Evolutionary conservation across 2,797 vertebrate genomes (phyloP), one percentile per base, ranked within the genome.

Genomic region (Myotis vivesi): DNA sequence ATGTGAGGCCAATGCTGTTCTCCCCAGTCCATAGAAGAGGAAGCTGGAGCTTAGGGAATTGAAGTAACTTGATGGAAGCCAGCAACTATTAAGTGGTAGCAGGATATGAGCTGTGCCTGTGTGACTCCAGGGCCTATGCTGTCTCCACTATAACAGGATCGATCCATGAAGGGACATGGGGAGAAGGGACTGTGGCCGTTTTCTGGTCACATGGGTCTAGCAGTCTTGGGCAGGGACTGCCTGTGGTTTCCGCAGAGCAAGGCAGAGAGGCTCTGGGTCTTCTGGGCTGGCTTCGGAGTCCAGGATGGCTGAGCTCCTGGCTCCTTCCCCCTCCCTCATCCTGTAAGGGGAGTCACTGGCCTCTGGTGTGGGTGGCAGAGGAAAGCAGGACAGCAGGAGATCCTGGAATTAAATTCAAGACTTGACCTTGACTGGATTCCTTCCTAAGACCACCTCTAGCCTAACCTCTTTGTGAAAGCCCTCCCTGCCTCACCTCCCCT

Each of bases 391-490:
- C 81, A 49, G 80, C 8, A 20, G 72, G 83, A 92, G 64, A 83
- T 90, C 91, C 75, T 73, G 83, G 64, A 93, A 66, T 86, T 86
- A 94, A 82, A 87, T 88, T 75, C 49, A 76, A 93, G 71, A 83
- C 12, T 11, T 57, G 69, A 66, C 53, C 81, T 83, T 90, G 80
- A 46, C 33, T 36, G 30, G 36, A 11, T 81, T 95, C 73, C 51
- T 93, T 84, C 71, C 59, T 33, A 94, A 87, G 93, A 79, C 87
- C 73, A 84, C 83, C 46, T 91, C 59, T 76, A 68, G 36, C 66
- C 89, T 89, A 1, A 2, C 38, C 13, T 80, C 33, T 89, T 87
- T 81, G 84, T 81, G 69, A n/a, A 73, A 59, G 28, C 51, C 84
- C 68, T 81, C 36, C 20, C 38, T 22, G 68, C n/a, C 68, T 57